Percentiles rank a stretch among this genome's conserved stretches.
phyloP scores from a whole-genome alignment of 2,888 invertebrate genomes.

The Tortrix viridana region DNA sequence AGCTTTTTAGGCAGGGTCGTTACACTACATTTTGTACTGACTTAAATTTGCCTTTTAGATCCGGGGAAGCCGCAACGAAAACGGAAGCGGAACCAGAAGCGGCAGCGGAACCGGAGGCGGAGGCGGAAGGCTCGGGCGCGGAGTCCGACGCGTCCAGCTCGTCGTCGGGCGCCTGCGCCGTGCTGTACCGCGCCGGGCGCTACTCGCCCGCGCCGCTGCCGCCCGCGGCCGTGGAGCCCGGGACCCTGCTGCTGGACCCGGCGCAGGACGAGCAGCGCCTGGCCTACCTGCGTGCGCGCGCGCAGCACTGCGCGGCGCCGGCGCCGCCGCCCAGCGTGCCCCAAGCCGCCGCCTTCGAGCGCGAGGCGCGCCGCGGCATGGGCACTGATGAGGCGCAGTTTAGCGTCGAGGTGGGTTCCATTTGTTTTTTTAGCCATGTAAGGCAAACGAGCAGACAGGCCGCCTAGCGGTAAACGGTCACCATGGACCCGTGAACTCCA shows the following conservation, averaged over 20 bases:
- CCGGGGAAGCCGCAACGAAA: background rate
- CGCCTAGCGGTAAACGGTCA: too few species aligned
- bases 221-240: constrained; percentile 87
- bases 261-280: constrained; percentile 90
- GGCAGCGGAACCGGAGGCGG: constrained; percentile 42
- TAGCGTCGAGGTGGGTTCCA: constrained; percentile 87
- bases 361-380: constrained; percentile 87
- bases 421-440: too few species aligned
- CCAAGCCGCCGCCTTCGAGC: constrained; percentile 76
- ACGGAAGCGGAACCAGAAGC: constrained; percentile 39
- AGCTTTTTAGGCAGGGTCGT: too few species aligned
- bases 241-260: constrained; percentile 90
- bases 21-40: too few species aligned
- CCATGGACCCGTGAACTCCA: too few species aligned
- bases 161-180: constrained; percentile 51
- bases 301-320: constrained; percentile 86
- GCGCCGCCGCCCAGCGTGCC: constrained; percentile 85
- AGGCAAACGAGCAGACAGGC: too few species aligned
- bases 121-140: constrained; percentile 40
- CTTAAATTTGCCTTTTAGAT: background rate
- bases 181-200: constrained; percentile 88
- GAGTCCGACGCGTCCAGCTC: constrained; percentile 35
- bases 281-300: constrained; percentile 88
- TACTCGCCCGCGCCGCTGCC: constrained; percentile 92
- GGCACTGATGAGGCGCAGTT: constrained; percentile 95